Base-by-base conservation (phyloP, 2,797 vertebrate genomes). In the Chromis chromis region DNA sequence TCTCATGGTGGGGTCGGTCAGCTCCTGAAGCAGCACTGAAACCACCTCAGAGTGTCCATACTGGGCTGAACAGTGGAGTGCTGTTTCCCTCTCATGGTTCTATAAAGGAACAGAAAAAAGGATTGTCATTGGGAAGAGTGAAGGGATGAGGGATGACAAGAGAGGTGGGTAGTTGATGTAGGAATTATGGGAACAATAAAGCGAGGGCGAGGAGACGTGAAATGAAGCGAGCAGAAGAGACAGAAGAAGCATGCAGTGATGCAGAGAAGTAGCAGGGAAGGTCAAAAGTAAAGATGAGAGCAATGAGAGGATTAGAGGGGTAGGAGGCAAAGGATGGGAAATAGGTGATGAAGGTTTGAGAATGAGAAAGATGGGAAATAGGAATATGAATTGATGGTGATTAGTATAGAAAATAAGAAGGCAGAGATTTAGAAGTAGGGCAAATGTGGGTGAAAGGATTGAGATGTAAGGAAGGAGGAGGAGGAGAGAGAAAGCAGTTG, bases 1-100 rank as follows among this genome's bases (percentile, higher is more conserved):
- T 66, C 97, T 95, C 94, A 98, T 98, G 21, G 96, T 95, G 33
- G 97, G 97, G 84, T 99, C 97, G 0, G 97, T 97, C 82, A 98
- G 94, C 88, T 99, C 97, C 85, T 97, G 96, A 2, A 99, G 94
- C 64, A 99, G 94, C 74, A 97, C 96, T 2, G 95, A 95, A 19
- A 97, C 97, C 62, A 99, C 97, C 75, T 98, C 97, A 0, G 97
- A 96, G 92, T 99, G 97, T 74, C 97, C 97, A 0, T 99, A 98
- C 48, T 99, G 97, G 50, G 97, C 97, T 0, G 97, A 97, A 66
- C 97, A 99, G 87, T 99, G 97, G 7, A 99, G 91, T 0, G 97
- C 96, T 0, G 97, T 99, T 91, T 99, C 97, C 58, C 96, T 96
- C 94, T 99, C 97, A 22, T 96, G 96, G 92, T 99, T 99, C 96